These are phyloP conservation scores for Dreissena polymorpha DNA, from an alignment of 1,140 invertebrate species.

Conservation along the genomic window DNA sequence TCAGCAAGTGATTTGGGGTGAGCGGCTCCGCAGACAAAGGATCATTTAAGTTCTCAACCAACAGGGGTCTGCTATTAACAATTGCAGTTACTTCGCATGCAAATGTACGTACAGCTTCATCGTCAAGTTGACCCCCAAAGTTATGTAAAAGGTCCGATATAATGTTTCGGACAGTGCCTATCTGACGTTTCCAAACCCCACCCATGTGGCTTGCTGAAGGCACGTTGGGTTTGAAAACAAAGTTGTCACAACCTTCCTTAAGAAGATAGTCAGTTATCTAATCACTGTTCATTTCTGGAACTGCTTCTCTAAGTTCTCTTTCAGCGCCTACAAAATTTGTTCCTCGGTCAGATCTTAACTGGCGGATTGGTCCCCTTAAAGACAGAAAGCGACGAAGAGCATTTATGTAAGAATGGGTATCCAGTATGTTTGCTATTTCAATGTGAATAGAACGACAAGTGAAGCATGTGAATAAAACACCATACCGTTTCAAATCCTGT, in stretches of 20 bases:
- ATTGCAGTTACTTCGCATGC: too few species aligned
- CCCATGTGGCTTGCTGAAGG: too few species aligned
- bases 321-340: constrained; percentile 26
- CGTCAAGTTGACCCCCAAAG: constrained; percentile 24
- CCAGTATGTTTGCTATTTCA: constrained; percentile 25
- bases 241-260: constrained; percentile 53
- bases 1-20: constrained; percentile 46
- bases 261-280: not conserved
- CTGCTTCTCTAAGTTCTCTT: not conserved
- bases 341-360: constrained; percentile 7
- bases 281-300: not conserved
- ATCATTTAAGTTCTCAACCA: too few species aligned
- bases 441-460: constrained; percentile 59
- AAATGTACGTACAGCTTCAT: too few species aligned
- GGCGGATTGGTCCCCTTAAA: constrained; percentile 1
- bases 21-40: constrained; percentile 29
- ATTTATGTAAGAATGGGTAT: constrained; percentile 37
- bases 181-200: constrained; percentile 50
- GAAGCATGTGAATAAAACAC: constrained; percentile 61
- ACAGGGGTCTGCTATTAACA: too few species aligned
- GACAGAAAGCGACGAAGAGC: constrained; percentile 12
- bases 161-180: constrained; percentile 37
- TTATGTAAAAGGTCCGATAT: constrained; percentile 7
- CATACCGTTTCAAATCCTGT: constrained; percentile 56
- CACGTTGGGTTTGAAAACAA: constrained; percentile 48